Base-by-base conservation (phyloP, 2,113 vertebrate species). In the Gymnogyps californianus region DNA sequence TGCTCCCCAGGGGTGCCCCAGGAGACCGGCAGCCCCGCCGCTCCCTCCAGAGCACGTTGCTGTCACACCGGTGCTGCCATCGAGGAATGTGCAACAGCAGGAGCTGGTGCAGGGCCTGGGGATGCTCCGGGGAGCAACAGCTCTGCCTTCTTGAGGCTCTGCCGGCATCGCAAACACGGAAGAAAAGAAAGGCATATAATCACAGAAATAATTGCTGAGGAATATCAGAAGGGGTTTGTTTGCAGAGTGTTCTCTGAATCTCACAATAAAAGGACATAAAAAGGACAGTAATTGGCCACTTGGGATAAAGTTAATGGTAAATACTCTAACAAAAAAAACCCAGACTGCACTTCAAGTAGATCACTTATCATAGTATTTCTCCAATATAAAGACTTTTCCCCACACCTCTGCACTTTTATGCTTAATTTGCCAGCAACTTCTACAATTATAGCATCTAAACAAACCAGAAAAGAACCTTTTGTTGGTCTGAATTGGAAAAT, bases 231-330 rank as follows among this genome's bases (percentile, higher is more conserved):
- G 47, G 78, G 84, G 76, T n/a, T 91, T 97, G 94, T 93, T 94
- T 93, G 90, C 83, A 71, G 65, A 93, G 74, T 25, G 64, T 47
- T 90, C 90, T 92, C 90, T 52, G 85, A 81, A 49, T 75, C 90
- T 93, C 88, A 79, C 89, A 87, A 93, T 87, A 9, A 96, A 93
- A 65, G 70, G 89, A 49, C 79, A 74, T 80, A 67, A 94, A 93
- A 95, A 85, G 71, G 51, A 95, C 78, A 66, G 49, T 79, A 96
- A 82, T 95, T 97, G 82, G 84, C 74, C 93, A 79, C 82, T 83
- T 71, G 86, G 36, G 83, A 95, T 65, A 10, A 79, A 91, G 89
- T 71, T 94, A 96, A 97, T 94, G 94, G 92, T 92, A 96, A 97
- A 96, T 96, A 87, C 83, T 96, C 83, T 44, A 78, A 92, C 85